A percentile compares a stretch with the other conserved stretches of the same genome.
These are phyloP conservation scores for Rhinogobius similis DNA, from an alignment of 2,113 vertebrate genomes.

Conservation along the genomic window DNA sequence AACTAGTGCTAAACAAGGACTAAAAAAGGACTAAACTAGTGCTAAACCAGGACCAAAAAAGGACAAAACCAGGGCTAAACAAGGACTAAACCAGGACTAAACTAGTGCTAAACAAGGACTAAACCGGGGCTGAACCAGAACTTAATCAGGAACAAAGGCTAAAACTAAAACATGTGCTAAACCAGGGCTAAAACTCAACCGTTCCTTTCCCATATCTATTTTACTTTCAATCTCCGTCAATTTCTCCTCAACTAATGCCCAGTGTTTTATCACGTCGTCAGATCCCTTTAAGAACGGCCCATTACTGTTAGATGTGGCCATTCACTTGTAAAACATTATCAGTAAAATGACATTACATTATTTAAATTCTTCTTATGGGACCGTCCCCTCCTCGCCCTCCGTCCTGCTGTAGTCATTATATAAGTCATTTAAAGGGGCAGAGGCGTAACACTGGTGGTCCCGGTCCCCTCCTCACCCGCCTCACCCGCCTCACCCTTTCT, in stretches of 20 bases:
- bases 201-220: neutral
- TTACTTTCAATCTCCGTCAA: neutral
- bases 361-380: slow-evolving; percentile 1
- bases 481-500: neutral
- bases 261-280: neutral
- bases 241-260: neutral
- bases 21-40: no score
- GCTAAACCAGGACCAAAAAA: no score
- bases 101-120: neutral
- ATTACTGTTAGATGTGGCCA: slow-evolving; percentile 1
- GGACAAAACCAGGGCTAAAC: no score
- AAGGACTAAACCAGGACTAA: no score
- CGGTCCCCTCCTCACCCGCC: neutral
- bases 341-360: slow-evolving; percentile 3
- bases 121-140: neutral
- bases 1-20: no score
- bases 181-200: neutral
- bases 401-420: neutral
- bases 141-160: no score
- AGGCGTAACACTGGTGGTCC: neutral
- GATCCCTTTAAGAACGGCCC: neutral
- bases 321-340: slow-evolving; percentile 4
- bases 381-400: neutral
- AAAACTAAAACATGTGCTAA: neutral
- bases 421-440: neutral